A percentile compares a stretch with the other conserved stretches of the same genome.
phyloP scores from a whole-genome alignment of 2,888 invertebrate genomes.

The Trissonchulus latispiculum region DNA sequence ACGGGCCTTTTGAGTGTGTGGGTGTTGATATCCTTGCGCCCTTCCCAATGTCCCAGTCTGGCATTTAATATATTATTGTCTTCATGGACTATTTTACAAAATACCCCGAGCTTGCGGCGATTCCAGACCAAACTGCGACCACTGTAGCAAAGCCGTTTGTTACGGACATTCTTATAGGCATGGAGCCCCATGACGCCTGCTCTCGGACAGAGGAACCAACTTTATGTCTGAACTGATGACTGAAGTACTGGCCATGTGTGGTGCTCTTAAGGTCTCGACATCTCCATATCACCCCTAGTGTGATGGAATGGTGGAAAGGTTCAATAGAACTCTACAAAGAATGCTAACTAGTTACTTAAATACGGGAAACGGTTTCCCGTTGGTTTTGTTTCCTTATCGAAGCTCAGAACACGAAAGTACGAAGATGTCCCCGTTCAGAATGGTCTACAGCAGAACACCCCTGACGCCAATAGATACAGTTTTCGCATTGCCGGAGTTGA shows the following conservation, averaged over 20 bases:
- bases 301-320: slow-evolving; percentile 2
- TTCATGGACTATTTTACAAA: slow-evolving; percentile 4
- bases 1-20: slow-evolving; percentile 9
- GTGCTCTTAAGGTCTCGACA: background rate
- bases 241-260: background rate
- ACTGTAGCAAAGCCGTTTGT: background rate
- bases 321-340: background rate
- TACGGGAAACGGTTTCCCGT: too few relatives aligned
- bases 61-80: slow-evolving; percentile 1
- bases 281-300: slow-evolving; percentile 1
- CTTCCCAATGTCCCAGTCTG: background rate
- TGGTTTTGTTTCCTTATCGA: too few relatives aligned
- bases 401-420: too few relatives aligned
- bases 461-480: too few relatives aligned
- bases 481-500: too few relatives aligned
- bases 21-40: slow-evolving; percentile 4
- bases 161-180: background rate
- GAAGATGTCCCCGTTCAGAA: too few relatives aligned
- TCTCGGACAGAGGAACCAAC: slow-evolving; percentile 1
- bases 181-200: background rate
- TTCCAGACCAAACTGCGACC: background rate
- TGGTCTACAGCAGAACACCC: too few relatives aligned
- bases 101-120: background rate
- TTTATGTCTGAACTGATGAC: background rate
- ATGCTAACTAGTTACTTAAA: background rate